phyloP scores from a whole-genome alignment of 2,888 invertebrate species.

The Netelia inedita region DNA sequence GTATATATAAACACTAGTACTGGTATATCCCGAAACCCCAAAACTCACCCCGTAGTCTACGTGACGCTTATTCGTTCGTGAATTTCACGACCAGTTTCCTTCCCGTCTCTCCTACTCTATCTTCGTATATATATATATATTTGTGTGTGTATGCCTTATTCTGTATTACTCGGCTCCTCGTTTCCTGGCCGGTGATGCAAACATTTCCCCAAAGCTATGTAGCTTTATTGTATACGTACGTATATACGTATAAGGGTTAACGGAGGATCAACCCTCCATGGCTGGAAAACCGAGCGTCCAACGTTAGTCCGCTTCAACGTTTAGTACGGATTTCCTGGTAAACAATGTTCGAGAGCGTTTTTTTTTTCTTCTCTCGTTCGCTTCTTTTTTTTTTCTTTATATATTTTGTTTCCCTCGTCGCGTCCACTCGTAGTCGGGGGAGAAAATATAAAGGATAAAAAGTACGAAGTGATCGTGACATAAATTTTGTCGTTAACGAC shows the following conservation, averaged over 20 bases:
- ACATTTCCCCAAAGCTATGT: conserved; percentile 58
- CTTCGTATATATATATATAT: neutral
- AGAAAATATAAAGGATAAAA: too few relatives aligned
- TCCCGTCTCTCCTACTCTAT: conserved; percentile 45
- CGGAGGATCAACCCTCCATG: conserved; percentile 45
- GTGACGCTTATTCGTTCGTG: conserved; percentile 71
- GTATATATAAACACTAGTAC: conserved; percentile 38
- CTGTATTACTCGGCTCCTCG: conserved; percentile 49
- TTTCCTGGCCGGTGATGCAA: conserved; percentile 63
- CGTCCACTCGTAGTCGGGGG: too few relatives aligned
- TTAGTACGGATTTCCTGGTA: conserved; percentile 31
- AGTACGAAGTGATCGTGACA: too few relatives aligned
- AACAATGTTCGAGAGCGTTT: neutral
- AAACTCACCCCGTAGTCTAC: conserved; percentile 44
- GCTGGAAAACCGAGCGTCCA: conserved; percentile 23
- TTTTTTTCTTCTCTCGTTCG: neutral
- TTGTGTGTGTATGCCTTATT: conserved; percentile 24
- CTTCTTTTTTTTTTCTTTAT: conserved; percentile 1
- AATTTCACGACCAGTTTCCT: conserved; percentile 73
- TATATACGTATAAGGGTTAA: neutral
- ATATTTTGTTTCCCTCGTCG: too few relatives aligned
- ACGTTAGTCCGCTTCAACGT: conserved; percentile 19
- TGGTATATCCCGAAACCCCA: conserved; percentile 60
- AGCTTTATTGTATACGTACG: neutral
- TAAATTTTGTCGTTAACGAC: too few relatives aligned